Conservation (phyloP, 1,140 invertebrate genomes). For the Trachelipus rathkii region DNA sequence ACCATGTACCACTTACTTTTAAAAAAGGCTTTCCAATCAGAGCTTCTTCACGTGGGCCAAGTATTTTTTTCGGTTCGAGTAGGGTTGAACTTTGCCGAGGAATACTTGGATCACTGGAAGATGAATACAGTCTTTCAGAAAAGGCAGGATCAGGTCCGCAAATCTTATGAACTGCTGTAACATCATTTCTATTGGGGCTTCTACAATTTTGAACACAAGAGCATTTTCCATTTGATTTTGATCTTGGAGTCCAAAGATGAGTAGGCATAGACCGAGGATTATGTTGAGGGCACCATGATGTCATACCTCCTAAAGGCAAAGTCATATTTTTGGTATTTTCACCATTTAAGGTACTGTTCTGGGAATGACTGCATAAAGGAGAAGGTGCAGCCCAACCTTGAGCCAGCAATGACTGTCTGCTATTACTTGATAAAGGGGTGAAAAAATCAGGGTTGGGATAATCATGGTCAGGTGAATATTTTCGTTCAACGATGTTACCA, state of each 20-base stretch:
- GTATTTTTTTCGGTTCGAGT: neutral
- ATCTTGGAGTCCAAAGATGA: neutral
- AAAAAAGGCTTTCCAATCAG: constrained; percentile 4
- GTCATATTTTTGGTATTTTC: neutral
- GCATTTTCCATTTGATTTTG: neutral
- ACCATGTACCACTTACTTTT: neutral
- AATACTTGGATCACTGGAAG: neutral
- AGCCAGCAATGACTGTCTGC: neutral
- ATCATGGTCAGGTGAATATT: neutral
- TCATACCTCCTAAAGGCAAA: neutral
- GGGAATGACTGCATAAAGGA: neutral
- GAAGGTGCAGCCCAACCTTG: neutral
- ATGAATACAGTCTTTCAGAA: too few species aligned
- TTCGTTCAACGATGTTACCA: neutral
- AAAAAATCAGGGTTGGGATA: neutral
- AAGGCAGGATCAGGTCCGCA: neutral
- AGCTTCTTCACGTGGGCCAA: neutral
- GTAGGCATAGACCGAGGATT: neutral
- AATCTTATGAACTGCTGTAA: neutral
- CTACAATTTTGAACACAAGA: neutral
- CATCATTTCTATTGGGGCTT: neutral
- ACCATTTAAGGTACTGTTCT: neutral
- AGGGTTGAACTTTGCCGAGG: neutral
- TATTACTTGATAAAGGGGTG: neutral
- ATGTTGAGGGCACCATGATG: neutral